Conservation (phyloP, 2,888 invertebrate genomes). For the Megaustenia siamemsis region DNA sequence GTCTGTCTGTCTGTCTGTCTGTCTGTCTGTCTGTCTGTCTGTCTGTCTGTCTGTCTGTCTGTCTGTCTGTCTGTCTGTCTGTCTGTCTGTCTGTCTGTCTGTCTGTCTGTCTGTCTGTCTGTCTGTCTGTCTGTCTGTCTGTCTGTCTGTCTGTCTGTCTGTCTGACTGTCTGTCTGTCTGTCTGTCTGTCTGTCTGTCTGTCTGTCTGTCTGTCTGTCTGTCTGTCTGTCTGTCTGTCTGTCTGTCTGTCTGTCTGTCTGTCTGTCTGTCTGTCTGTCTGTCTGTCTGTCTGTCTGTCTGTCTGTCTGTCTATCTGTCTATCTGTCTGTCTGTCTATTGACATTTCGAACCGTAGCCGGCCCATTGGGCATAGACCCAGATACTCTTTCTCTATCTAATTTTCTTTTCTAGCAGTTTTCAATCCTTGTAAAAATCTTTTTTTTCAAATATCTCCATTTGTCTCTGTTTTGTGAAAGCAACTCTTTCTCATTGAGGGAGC, state of each 20-base stretch:
- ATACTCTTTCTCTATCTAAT: too few species aligned
- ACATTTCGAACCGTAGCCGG: too few species aligned
- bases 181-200: background rate
- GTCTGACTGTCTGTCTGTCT: background rate
- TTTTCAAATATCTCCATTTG: too few species aligned
- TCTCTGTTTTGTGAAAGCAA: too few species aligned
- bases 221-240: background rate
- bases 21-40: constrained; percentile 10
- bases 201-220: background rate
- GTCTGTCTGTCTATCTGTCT: too few species aligned
- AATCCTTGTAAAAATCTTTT: too few species aligned
- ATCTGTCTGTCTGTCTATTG: too few species aligned
- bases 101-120: background rate
- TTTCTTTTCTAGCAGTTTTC: too few species aligned
- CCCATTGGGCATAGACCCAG: too few species aligned
- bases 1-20: background rate
- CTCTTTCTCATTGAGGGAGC: too few species aligned
- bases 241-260: background rate
- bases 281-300: background rate
- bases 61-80: background rate
- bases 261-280: background rate
- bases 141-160: background rate
- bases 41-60: background rate
- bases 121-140: background rate
- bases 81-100: background rate